Evolutionary conservation across 2,797 vertebrate species (phyloP), one percentile per base, ranked within the genome.

Genomic region (Calcarius lapponicus): DNA sequence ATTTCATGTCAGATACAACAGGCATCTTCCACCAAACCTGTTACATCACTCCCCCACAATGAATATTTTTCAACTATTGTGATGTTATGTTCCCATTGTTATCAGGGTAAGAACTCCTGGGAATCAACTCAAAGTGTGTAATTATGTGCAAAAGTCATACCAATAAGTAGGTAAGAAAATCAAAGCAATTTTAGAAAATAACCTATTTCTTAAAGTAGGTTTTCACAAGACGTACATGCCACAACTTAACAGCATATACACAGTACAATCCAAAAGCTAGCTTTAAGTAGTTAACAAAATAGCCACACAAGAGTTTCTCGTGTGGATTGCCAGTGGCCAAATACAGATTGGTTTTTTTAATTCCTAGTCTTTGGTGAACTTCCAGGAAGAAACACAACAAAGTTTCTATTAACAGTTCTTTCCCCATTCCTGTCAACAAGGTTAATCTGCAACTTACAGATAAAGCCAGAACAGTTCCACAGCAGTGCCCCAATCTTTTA

Each of bases 181-280:
- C 56, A 91, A 92, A 92, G 89, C 45, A 80, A 95, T 97, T 96
- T 96, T 75, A 92, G 89, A 89, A 96, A 97, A 96, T 91, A 95
- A 94, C 62, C 86, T 92, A 89, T 92, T 90, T 88, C 84, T 65
- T 92, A 75, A 96, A 97, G 79, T n/a, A 58, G 6, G 15, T 60
- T 48, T 87, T 92, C 91, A 84, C 65, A 56, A 78, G n/a, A 82
- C 38, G 93, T 83, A 74, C 74, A 64, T 48, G 85, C 65, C 61
- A 45, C 74, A 91, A 83, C 60, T 92, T 93, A 92, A 86, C 60
- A 74, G 48, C 13, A 80, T 29, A 86, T 25, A 34, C 26, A 32
- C 90, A 67, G 65, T 65, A 94, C 95, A 88, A 61, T 38, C 71
- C 92, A 94, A 94, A 92, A 88, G 72, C 15, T 48, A 67, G 48